Base-by-base conservation (phyloP, 2,113 vertebrate genomes). In the Platysteira castanea region DNA sequence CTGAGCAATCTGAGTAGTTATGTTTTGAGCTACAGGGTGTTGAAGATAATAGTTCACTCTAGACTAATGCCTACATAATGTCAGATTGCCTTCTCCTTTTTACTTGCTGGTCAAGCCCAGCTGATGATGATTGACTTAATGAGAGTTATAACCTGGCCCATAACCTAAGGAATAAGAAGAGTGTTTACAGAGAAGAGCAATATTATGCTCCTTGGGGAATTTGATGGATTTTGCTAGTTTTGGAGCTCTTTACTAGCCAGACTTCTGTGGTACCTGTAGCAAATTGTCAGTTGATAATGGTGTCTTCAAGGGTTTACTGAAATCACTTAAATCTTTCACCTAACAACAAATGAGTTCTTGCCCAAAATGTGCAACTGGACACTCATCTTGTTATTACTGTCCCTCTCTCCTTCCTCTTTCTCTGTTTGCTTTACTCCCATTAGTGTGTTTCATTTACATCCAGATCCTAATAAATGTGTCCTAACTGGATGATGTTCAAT, bases 1-100 rank as follows among this genome's bases (percentile, higher is more conserved):
- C 82, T 80, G 61, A 95, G 77, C 82, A 91, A 97, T 95, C 63
- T 95, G 82, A 93, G 93, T 89, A 82, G 95, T 96, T 97, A 95
- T n/a, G 50, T 92, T 92, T 96, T 95, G 92, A 97, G 89, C 85
- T 82, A 81, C 37, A 71, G 73, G 68, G 49, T 84, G 71, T 44
- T 86, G 87, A 97, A 74, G 74, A 82, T 73, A 96, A 93, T 82
- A 96, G 79, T 78, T 52, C 68, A 93, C 91, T 94, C 87, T 97
- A 87, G 59, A 95, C 65, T 95, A 50, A 39, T 56, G 57, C 79
- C 94, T 96, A 80, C 85, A 69, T 92, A 91, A 86, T 81, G 49
- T 76, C 73, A 96, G 87, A 89, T 89, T 89, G 82, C 65, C 77
- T 53, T 90, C 90, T 97, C 87, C 80, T 95, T 93, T 92, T 79